Evolutionary conservation across 2,113 vertebrate species (phyloP), one percentile per base, ranked within the genome.

Genomic region (Channa maculata): DNA sequence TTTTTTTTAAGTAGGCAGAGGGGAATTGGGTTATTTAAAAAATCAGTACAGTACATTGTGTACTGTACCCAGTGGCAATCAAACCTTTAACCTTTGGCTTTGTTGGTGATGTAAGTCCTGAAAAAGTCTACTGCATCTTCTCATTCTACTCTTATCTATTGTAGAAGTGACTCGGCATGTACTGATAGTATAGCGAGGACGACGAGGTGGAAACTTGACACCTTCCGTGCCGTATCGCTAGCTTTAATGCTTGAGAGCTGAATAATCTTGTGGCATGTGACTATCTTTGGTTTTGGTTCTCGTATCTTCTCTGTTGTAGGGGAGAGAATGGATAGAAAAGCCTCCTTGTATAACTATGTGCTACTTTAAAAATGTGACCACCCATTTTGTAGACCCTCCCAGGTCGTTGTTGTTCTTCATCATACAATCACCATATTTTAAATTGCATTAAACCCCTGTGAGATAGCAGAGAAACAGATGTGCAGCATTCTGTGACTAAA

Each of bases 371-470:
- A 66, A 61, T 60, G 13, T 41, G 60, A 55, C 62, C 38, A 50
- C 46, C 43, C 8, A 24, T 13, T 45, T 38, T 53, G 1, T 12
- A 2, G 54, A 77, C 54, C 53, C 39, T 72, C 55, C 57, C 8
- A 63, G 39, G 60, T 57, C 66, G 41, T 61, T 70, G 43, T 61
- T 70, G 43, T 51, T 71, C 76, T 80, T 71, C 10, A 60, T 11
- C 48, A 57, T 70, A 39, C 64, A 79, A 78, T 79, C 71, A 63
- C 59, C 54, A 64, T 67, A 78, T 85, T 80, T 78, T 61, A 60
- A 59, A 50, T 71, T 68, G 51, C 71, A 68, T 66, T 67, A 77
- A 65, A 15, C 36, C 57, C 11, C 41, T 67, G 72, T 71, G 62
- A 82, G 84, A 85, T 53, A 77, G 55, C 71, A 1, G 57, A 63